Conservation (phyloP, 2,888 invertebrate species). For the Cacoxenus indagator region DNA sequence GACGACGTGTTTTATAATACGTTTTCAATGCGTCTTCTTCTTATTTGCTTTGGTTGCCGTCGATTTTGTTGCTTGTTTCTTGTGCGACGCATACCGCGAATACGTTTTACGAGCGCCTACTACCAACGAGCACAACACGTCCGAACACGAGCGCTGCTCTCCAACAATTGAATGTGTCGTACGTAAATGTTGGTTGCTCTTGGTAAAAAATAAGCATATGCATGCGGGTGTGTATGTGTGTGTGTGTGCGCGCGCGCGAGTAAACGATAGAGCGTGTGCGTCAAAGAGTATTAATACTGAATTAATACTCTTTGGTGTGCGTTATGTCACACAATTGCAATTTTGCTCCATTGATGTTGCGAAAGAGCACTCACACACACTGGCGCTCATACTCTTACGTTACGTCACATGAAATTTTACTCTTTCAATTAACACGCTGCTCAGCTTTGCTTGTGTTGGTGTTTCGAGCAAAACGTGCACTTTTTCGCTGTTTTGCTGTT, state of each 20-base stretch:
- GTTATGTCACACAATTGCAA: no score
- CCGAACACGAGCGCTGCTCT: not conserved
- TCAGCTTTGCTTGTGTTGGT: constrained; percentile 35
- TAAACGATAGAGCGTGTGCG: not conserved
- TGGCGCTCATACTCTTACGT: constrained; percentile 12
- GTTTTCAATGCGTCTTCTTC: no score
- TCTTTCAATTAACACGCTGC: not conserved
- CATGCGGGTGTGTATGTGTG: not conserved
- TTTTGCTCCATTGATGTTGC: no score
- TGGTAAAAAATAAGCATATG: not conserved
- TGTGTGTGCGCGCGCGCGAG: not conserved
- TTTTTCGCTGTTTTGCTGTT: constrained; percentile 22
- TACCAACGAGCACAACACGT: no score
- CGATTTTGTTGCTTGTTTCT: not conserved
- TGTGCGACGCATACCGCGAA: constrained; percentile 1
- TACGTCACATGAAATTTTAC: constrained; percentile 20
- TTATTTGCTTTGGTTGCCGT: not conserved
- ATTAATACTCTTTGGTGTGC: not conserved
- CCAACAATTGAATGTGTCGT: not conserved
- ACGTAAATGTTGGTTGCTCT: not conserved
- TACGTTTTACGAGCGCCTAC: no score
- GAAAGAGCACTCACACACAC: no score
- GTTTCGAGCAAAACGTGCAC: no score
- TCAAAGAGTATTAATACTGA: no score
- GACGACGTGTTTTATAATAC: constrained; percentile 17